Conservation (phyloP, 2,113 vertebrate genomes). For the Aldabrachelys gigantea region DNA sequence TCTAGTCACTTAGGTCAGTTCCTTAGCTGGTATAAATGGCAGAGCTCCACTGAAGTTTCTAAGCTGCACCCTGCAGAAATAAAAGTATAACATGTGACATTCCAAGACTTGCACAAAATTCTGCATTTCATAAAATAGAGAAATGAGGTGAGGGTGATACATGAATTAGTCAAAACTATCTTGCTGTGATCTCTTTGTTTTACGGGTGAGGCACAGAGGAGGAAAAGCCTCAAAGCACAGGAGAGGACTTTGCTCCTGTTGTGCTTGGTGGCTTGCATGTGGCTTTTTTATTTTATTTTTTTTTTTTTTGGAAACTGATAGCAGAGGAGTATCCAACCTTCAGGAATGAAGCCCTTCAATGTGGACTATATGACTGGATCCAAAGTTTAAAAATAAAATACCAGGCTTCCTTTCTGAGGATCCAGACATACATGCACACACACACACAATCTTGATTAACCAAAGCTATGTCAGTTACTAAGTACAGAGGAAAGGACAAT, state of each 20-base stretch:
- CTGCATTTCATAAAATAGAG: neutral
- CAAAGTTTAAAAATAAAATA: constrained; percentile 80
- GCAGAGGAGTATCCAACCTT: constrained; percentile 72
- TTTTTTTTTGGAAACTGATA: constrained; percentile 73
- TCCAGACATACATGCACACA: constrained; percentile 68
- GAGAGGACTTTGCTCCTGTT: constrained; percentile 52
- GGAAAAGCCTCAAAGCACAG: constrained; percentile 13
- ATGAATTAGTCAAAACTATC: neutral
- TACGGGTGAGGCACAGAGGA: neutral
- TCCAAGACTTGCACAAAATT: constrained; percentile 17
- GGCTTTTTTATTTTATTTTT: constrained; percentile 36
- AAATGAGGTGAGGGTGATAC: neutral
- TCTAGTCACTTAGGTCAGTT: neutral
- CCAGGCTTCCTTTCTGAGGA: constrained; percentile 68
- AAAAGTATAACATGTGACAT: neutral
- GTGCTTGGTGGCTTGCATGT: constrained; percentile 30
- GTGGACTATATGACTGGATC: constrained; percentile 67
- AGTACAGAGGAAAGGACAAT: neutral
- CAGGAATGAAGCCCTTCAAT: constrained; percentile 73
- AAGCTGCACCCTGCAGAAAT: constrained; percentile 15
- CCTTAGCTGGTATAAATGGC: neutral
- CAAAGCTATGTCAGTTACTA: constrained; percentile 14
- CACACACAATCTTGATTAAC: constrained; percentile 13
- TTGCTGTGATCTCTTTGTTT: constrained; percentile 26
- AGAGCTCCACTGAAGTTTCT: constrained; percentile 16